Base-by-base conservation (phyloP, 2,888 invertebrate species). In the Limenitis camilla region DNA sequence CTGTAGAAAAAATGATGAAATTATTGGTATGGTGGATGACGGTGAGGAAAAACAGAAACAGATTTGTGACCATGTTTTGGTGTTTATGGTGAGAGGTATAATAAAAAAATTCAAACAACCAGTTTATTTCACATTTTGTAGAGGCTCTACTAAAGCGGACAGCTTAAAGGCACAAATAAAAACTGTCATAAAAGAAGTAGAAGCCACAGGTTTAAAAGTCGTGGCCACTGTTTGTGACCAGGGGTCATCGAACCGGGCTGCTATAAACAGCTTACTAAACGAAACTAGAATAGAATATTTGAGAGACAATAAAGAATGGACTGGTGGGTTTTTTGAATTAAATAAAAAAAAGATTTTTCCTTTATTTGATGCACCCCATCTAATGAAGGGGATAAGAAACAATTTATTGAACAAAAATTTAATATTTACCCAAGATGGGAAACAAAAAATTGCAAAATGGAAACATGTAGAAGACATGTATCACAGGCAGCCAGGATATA, bases 401-500 rank as follows among this genome's bases (percentile, higher is more conserved):
- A 62, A 59, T 49, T 50, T 62, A 9, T 6, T 60, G 27, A 45
- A 27, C 6, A 59, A 58, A 56, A 40, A 66, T 53, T 54, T 63
- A 27, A 46, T 50, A 48, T 61, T 38, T 36, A 45, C 5, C 5
- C 50, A 36, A 35, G 30, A 60, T 7, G 48, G 39, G 5, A 40
- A 41, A 7, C 43, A 11, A n/a, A 53, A 54, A 52, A 50, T 31
- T 7, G 66, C 63, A 5, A 66, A 67, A 59, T 69, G 68, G 66
- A 35, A 53, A 4, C 66, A 69, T 45, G 42, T 67, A 9, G 0
- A 49, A 8, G 6, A 40, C 5, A 28, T 67, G 0, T 29, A 54
- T 40, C 10, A 57, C 8, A 56, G 63, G 49, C 60, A 65, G 38
- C 61, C 61, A 0, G 54, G 55, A 4, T 65, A 65, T 7, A 56